A percentile compares a stretch with the other conserved stretches of the same genome.
Conservation (phyloP, 2,797 vertebrate genomes). For the Melanotaenia nigrans region DNA sequence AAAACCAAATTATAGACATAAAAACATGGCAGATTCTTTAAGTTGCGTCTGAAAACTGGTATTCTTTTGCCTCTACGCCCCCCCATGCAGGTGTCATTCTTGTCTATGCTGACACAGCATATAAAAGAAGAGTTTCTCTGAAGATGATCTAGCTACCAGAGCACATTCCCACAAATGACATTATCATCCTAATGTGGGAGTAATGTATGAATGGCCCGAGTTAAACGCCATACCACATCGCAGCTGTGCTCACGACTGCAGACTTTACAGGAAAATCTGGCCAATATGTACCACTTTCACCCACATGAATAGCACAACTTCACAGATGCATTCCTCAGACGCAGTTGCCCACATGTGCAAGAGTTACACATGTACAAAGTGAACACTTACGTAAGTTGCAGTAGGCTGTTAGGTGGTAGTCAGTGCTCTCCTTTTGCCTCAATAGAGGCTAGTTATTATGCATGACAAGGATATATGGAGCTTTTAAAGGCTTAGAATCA, state of each 20-base stretch:
- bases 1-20: conserved; percentile 6
- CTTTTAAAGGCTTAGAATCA: conserved; percentile 19
- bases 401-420: conserved; percentile 32
- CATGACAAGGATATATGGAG: conserved; percentile 30
- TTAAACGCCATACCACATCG: conserved; percentile 39
- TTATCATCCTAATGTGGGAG: conserved; percentile 46
- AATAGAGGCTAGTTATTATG: conserved; percentile 42
- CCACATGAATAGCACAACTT: conserved; percentile 16
- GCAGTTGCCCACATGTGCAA: conserved; percentile 3
- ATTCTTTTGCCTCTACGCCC: conserved; percentile 16
- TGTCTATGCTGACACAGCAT: conserved; percentile 11
- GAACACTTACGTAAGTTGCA: conserved; percentile 18
- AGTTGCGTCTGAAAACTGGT: conserved; percentile 9
- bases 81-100: conserved; percentile 11
- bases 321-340: conserved; percentile 38
- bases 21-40: background rate
- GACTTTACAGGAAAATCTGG: conserved; percentile 12
- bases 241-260: conserved; percentile 47
- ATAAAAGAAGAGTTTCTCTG: conserved; percentile 40
- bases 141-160: conserved; percentile 55
- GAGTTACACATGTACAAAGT: conserved; percentile 12
- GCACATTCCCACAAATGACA: conserved; percentile 52
- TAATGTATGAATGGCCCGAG: conserved; percentile 51
- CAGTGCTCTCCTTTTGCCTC: conserved; percentile 24
- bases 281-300: conserved; percentile 45